phyloP scores from a whole-genome alignment of 2,888 invertebrate genomes.

The Mystacides longicornis region DNA sequence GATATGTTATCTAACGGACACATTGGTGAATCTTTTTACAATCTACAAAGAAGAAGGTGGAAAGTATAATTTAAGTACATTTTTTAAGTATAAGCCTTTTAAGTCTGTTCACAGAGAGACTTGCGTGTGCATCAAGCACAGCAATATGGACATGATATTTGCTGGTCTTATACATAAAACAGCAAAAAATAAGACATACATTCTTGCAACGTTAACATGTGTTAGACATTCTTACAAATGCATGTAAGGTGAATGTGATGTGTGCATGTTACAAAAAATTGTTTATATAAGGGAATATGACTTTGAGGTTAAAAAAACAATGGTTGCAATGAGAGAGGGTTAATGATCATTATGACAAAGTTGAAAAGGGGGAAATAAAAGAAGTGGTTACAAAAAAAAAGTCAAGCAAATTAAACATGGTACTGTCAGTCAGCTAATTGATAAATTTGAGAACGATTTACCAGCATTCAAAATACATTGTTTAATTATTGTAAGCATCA shows the following conservation, averaged over 20 bases:
- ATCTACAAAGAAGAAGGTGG: conserved; percentile 2
- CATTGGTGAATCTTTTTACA: not conserved
- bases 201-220: not conserved
- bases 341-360: not conserved
- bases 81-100: not conserved
- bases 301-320: not conserved
- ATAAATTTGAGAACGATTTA: not conserved
- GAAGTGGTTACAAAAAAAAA: not conserved
- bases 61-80: not conserved
- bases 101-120: not conserved
- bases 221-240: not conserved
- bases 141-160: not conserved
- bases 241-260: not conserved
- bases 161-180: not conserved
- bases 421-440: not conserved
- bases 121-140: conserved; percentile 1
- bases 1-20: not conserved
- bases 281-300: not conserved
- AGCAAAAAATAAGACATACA: not conserved
- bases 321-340: not conserved
- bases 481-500: too few species aligned
- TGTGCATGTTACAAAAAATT: not conserved
- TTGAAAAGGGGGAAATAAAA: not conserved
- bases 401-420: not conserved
- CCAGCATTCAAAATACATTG: not conserved